Percentiles rank a stretch among this genome's conserved stretches.
phyloP scores from a whole-genome alignment of 1,140 invertebrate species.

The Cotesia glomerata region DNA sequence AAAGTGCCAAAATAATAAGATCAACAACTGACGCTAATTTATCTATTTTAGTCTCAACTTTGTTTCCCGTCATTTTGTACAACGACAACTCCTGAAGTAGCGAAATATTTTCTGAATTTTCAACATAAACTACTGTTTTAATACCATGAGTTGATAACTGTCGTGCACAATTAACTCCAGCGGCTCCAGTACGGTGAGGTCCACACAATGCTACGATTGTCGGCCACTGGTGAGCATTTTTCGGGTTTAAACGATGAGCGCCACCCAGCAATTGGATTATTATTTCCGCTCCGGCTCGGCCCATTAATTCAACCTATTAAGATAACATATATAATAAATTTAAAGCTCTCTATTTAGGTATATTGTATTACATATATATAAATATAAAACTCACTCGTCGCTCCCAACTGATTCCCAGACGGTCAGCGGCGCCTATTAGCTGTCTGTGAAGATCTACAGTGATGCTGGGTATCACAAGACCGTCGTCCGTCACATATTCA shows the following conservation, averaged over 20 bases:
- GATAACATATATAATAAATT: slow-evolving; percentile 2
- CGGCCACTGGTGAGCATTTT: slow-evolving; percentile 82
- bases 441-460: slow-evolving; percentile 70
- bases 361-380: not conserved
- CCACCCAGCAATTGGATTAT: slow-evolving; percentile 80
- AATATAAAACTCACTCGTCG: slow-evolving; percentile 55
- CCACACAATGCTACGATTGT: slow-evolving; percentile 79
- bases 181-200: slow-evolving; percentile 72
- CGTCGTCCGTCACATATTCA: slow-evolving; percentile 83
- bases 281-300: slow-evolving; percentile 79
- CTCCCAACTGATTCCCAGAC: slow-evolving; percentile 71
- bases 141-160: slow-evolving; percentile 85
- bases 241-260: slow-evolving; percentile 75
- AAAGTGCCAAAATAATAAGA: slow-evolving; percentile 73
- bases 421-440: slow-evolving; percentile 72
- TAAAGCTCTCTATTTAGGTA: too few species aligned
- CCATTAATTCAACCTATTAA: slow-evolving; percentile 73
- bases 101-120: slow-evolving; percentile 60
- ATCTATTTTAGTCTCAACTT: slow-evolving; percentile 62
- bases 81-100: slow-evolving; percentile 68
- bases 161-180: slow-evolving; percentile 77
- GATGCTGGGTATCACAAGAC: slow-evolving; percentile 80
- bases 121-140: slow-evolving; percentile 73
- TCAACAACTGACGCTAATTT: slow-evolving; percentile 71
- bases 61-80: slow-evolving; percentile 70